Evolutionary conservation across 53 echinoderm and acorn worm genomes (phyloP).

Genomic region (Patiria pectinifera): DNA sequence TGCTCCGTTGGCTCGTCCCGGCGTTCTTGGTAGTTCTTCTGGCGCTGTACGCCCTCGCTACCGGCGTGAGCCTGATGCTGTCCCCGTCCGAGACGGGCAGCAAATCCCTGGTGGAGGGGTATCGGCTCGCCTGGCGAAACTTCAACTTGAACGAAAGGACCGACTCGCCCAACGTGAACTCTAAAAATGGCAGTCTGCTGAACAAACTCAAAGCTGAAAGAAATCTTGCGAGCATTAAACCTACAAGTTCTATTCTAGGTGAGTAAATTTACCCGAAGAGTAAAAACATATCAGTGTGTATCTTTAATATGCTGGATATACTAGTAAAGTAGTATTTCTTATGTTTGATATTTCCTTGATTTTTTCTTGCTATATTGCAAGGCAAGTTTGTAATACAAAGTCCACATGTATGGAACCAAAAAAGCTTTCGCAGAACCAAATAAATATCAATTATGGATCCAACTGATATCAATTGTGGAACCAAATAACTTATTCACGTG

Average conservation of each 20-base stretch:
- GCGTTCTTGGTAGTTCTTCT: background rate
- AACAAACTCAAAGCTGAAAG: background rate
- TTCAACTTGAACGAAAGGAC: background rate
- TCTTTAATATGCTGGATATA: no score
- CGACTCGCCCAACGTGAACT: background rate
- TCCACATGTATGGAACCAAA: no score
- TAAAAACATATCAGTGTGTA: background rate
- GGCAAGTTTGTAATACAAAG: no score
- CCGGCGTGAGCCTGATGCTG: background rate
- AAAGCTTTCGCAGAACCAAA: no score
- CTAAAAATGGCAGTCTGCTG: background rate
- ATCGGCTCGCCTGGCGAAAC: background rate
- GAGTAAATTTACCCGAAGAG: background rate
- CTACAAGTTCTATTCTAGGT: background rate
- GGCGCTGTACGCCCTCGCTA: background rate
- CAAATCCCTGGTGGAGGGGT: background rate
- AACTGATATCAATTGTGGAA: no score
- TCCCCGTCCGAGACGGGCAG: background rate
- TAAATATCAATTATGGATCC: no score
- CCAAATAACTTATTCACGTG: no score
- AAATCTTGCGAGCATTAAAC: background rate
- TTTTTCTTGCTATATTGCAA: no score
- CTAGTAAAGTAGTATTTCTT: no score
- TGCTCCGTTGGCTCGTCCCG: background rate
- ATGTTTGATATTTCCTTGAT: no score